Conservation (phyloP, 2,888 invertebrate genomes). For the Mythimna impura region DNA sequence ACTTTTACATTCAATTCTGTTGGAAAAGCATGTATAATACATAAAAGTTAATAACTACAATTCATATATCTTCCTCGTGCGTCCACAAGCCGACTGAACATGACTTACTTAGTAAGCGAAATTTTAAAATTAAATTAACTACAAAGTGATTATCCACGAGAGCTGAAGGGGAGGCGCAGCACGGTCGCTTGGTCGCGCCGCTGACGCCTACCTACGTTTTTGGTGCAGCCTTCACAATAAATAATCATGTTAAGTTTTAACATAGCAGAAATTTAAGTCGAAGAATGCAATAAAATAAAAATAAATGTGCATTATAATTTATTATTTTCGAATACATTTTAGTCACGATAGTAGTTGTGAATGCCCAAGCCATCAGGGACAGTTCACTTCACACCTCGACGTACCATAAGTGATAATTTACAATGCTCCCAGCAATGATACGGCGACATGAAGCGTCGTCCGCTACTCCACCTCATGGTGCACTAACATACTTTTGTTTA, state of each 20-base stretch:
- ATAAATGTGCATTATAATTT: conserved; percentile 74
- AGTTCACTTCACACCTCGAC: conserved; percentile 56
- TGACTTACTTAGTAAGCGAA: conserved; percentile 88
- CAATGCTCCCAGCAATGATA: conserved; percentile 66
- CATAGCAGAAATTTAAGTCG: conserved; percentile 75
- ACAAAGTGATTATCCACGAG: conserved; percentile 69
- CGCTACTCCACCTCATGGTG: conserved; percentile 31
- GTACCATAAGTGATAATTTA: conserved; percentile 65
- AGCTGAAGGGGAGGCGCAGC: conserved; percentile 58
- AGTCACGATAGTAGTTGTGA: conserved; percentile 61
- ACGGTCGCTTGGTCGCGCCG: conserved; percentile 51
- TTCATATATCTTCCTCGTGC: conserved; percentile 83
- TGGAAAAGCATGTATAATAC: conserved; percentile 89
- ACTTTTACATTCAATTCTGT: conserved; percentile 88
- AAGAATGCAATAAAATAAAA: conserved; percentile 75
- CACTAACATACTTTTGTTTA: conserved; percentile 36
- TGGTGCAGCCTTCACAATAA: conserved; percentile 80
- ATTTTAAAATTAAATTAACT: conserved; percentile 85
- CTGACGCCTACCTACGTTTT: conserved; percentile 69
- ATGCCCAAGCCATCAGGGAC: conserved; percentile 61
- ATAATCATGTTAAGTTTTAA: conserved; percentile 76
- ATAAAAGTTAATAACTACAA: conserved; percentile 88
- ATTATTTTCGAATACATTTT: conserved; percentile 68
- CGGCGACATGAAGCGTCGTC: conserved; percentile 43
- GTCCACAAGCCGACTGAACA: conserved; percentile 85